These are phyloP conservation scores for Aptenodytes forsteri DNA, from an alignment of 2,113 vertebrate species.

Conservation along the genomic window DNA sequence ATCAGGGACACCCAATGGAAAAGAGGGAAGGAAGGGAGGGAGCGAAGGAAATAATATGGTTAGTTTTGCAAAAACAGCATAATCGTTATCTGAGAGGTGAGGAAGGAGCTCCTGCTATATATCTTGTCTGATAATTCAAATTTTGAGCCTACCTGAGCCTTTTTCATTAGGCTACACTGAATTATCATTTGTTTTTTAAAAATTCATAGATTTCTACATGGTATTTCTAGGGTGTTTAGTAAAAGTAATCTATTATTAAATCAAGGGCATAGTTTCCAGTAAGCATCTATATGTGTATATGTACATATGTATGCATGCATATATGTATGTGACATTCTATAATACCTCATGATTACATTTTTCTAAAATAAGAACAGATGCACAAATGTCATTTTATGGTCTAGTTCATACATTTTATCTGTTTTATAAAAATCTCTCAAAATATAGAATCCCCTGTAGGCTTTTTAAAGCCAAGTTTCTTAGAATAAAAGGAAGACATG, in stretches of 20 bases:
- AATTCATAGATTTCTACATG: neutral
- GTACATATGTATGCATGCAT: fast-evolving
- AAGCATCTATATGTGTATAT: neutral
- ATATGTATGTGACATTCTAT: neutral
- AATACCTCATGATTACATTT: neutral
- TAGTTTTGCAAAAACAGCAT: neutral
- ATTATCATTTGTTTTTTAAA: neutral
- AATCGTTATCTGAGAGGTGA: neutral
- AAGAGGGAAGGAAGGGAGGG: no score
- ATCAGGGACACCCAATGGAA: neutral
- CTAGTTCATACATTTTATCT: neutral
- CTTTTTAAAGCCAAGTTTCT: constrained; percentile 21
- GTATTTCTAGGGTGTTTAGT: neutral
- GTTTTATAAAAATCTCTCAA: constrained; percentile 7
- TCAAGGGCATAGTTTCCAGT: neutral
- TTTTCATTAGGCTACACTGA: neutral
- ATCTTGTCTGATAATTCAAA: neutral
- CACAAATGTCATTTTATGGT: neutral
- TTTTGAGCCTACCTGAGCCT: neutral
- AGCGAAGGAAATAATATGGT: neutral
- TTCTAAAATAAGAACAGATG: neutral
- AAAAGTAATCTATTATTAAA: neutral
- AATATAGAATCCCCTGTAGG: neutral
- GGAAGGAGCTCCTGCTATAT: neutral
- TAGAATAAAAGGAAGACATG: constrained; percentile 3